Conservation (phyloP, 2,113 vertebrate species). For the Petrocephalus zakoni region DNA sequence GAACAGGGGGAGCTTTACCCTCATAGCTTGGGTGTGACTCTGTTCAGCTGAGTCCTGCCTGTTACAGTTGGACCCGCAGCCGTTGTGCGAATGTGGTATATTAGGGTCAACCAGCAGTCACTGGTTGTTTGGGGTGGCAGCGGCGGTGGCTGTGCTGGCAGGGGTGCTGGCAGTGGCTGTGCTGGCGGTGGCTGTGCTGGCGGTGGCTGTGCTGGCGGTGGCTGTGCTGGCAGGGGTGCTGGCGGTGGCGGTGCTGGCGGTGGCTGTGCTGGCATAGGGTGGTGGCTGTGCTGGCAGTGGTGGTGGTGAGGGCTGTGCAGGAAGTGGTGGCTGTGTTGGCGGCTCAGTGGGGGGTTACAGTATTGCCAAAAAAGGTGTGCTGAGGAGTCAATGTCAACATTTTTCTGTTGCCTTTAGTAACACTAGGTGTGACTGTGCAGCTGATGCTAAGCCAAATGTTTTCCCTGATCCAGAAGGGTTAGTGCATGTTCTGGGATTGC, state of each 20-base stretch:
- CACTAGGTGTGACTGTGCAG: neutral
- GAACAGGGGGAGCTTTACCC: neutral
- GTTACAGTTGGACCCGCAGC: neutral
- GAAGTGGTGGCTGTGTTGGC: too few species aligned
- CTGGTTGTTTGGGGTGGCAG: too few species aligned
- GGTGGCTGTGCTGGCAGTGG: too few species aligned
- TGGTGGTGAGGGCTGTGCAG: too few species aligned
- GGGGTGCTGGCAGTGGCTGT: too few species aligned
- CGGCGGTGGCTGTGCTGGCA: too few species aligned
- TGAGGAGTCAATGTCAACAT: neutral
- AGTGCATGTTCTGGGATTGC: neutral
- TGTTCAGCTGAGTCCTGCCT: neutral
- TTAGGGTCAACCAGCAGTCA: neutral
- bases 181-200: too few species aligned
- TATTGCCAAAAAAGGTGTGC: neutral
- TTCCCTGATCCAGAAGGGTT: neutral
- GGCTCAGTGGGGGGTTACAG: neutral
- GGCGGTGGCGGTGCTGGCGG: too few species aligned
- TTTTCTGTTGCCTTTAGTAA: neutral
- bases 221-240: too few species aligned
- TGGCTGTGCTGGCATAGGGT: too few species aligned
- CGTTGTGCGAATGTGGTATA: neutral
- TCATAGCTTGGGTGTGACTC: neutral
- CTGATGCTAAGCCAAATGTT: neutral
- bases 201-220: too few species aligned